Conservation (phyloP, 2,113 vertebrate genomes). For the Saguinus midas region DNA sequence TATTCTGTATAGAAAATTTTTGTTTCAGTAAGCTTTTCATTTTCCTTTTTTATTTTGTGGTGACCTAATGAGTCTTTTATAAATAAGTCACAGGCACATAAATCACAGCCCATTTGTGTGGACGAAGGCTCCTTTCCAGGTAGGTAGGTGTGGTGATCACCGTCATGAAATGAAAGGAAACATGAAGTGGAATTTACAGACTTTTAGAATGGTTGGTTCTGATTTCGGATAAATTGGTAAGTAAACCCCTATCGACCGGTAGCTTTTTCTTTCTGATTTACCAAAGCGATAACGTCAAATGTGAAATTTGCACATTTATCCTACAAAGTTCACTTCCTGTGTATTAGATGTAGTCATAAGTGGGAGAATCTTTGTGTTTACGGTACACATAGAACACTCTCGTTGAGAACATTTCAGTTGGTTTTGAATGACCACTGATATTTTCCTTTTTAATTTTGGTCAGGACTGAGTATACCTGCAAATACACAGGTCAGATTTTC, state of each 20-base stretch:
- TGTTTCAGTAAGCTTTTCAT: background rate
- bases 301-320: background rate
- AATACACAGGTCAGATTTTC: background rate
- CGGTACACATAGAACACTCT: background rate
- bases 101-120: background rate
- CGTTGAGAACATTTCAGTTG: background rate
- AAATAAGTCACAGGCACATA: background rate
- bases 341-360: background rate
- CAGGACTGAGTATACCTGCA: background rate
- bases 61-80: background rate
- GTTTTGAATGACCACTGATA: background rate
- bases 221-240: background rate
- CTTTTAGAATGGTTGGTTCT: background rate
- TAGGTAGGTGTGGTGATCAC: background rate
- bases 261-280: background rate
- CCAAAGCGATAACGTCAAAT: background rate
- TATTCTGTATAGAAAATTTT: background rate
- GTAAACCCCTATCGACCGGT: background rate
- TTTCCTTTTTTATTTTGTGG: background rate
- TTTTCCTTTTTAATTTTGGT: background rate
- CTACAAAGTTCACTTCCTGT: background rate
- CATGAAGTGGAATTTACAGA: background rate
- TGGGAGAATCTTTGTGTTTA: background rate
- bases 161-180: background rate
- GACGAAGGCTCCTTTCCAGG: background rate